Evolutionary conservation across 1,140 invertebrate genomes (phyloP).

Genomic region (Aphelenchoides fujianensis): DNA sequence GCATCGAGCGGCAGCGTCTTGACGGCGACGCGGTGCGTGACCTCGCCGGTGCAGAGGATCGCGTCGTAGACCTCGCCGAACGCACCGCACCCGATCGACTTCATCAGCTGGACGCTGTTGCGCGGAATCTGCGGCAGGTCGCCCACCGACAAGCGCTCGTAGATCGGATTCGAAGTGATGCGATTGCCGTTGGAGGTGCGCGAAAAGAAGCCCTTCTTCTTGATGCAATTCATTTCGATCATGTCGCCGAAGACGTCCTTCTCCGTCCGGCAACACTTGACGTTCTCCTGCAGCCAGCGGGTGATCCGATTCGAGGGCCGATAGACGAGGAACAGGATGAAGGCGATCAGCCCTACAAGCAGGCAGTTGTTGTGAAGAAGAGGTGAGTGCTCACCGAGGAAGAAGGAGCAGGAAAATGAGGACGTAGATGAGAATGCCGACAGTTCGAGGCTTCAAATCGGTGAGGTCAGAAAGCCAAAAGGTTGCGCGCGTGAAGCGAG

Average conservation of each 20-base stretch:
- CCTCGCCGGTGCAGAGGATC: slow-evolving; percentile 71
- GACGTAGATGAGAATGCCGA: too few relatives aligned
- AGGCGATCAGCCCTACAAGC: not conserved
- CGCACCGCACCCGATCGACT: slow-evolving; percentile 80
- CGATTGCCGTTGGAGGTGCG: slow-evolving; percentile 21
- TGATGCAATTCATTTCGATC: not conserved
- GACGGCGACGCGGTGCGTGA: slow-evolving; percentile 49
- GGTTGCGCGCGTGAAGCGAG: not conserved
- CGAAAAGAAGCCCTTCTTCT: not conserved
- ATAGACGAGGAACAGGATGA: slow-evolving; percentile 24
- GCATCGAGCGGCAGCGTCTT: slow-evolving; percentile 78
- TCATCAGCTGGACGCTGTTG: slow-evolving; percentile 35
- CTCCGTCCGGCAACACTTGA: not conserved
- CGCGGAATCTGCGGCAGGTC: slow-evolving; percentile 43
- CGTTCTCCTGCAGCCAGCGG: not conserved
- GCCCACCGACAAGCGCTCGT: slow-evolving; percentile 30
- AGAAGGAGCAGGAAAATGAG: too few relatives aligned
- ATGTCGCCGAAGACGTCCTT: not conserved
- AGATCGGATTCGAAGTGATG: slow-evolving; percentile 37
- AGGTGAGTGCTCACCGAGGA: too few relatives aligned
- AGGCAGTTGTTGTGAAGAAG: too few relatives aligned
- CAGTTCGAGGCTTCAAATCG: too few relatives aligned
- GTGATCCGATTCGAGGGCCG: not conserved
- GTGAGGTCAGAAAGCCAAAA: not conserved
- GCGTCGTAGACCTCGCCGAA: slow-evolving; percentile 97